Conservation (phyloP, 2,888 invertebrate genomes). For the Notodonta ziczac region DNA sequence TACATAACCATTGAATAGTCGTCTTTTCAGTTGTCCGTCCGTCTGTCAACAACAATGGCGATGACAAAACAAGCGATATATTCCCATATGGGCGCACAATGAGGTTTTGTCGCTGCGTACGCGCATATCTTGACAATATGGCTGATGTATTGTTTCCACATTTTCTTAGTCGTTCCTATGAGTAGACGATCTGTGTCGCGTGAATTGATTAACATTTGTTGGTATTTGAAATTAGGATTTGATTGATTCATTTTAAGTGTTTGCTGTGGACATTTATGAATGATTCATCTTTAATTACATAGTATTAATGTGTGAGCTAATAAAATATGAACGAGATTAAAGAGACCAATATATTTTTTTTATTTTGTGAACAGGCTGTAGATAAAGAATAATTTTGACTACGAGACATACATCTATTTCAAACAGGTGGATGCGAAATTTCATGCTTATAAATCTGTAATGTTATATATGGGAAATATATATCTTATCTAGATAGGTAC, state of each 20-base stretch:
- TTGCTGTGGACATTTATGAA: neutral
- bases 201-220: slow-evolving; percentile 30
- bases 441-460: too few relatives aligned
- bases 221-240: slow-evolving; percentile 15
- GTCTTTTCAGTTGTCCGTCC: slow-evolving; percentile 82
- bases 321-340: too few relatives aligned
- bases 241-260: slow-evolving; percentile 1
- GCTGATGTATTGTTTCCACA: slow-evolving; percentile 63
- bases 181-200: slow-evolving; percentile 19
- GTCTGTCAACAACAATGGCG: slow-evolving; percentile 77
- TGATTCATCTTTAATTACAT: neutral
- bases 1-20: slow-evolving; percentile 76
- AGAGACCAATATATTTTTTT: too few relatives aligned
- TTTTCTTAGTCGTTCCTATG: slow-evolving; percentile 42
- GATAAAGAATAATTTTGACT: too few relatives aligned
- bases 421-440: too few relatives aligned
- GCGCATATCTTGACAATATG: slow-evolving; percentile 57
- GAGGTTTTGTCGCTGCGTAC: slow-evolving; percentile 61
- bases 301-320: too few relatives aligned
- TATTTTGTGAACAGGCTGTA: too few relatives aligned
- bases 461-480: too few relatives aligned
- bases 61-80: slow-evolving; percentile 81
- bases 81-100: slow-evolving; percentile 81
- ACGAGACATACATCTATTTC: too few relatives aligned
- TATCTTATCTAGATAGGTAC: too few relatives aligned